Conservation (phyloP, 1,140 invertebrate genomes). For the Rhagoletis zephyria region DNA sequence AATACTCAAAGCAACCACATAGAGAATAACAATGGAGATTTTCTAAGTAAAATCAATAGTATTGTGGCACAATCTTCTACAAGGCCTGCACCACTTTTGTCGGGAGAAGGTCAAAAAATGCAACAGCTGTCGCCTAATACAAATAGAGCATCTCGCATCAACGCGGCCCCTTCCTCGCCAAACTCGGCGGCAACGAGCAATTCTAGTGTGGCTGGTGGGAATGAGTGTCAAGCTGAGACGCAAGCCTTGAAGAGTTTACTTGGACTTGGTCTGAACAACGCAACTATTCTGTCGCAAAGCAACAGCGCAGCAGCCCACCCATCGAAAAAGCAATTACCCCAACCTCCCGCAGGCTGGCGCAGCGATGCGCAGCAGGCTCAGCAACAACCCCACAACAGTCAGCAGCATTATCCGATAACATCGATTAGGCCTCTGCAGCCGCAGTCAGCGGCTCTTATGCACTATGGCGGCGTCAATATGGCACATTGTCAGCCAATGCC, state of each 20-base stretch:
- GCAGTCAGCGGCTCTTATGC: neutral
- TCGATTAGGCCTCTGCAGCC: neutral
- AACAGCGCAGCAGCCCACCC: neutral
- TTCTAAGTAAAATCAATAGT: neutral
- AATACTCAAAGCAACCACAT: neutral
- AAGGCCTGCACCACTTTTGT: neutral
- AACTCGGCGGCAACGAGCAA: neutral
- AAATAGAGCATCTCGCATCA: neutral
- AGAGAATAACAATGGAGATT: neutral
- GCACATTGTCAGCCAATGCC: neutral
- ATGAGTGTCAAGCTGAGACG: slow-evolving; percentile 46
- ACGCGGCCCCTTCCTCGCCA: neutral
- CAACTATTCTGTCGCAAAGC: neutral
- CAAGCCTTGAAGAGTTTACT: slow-evolving; percentile 48
- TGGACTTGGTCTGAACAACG: neutral
- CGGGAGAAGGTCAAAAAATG: neutral
- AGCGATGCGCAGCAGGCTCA: slow-evolving; percentile 48
- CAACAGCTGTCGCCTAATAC: neutral
- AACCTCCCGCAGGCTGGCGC: slow-evolving; percentile 54
- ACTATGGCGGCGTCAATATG: neutral
- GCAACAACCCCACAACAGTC: neutral
- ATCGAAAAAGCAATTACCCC: slow-evolving; percentile 50
- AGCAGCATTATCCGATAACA: slow-evolving; percentile 23
- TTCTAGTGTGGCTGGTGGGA: neutral
- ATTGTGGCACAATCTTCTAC: neutral